Percentiles rank a stretch among this genome's conserved stretches.
These are phyloP conservation scores for Hydropsyche tenuis DNA, from an alignment of 1,140 invertebrate species.

Conservation along the genomic window DNA sequence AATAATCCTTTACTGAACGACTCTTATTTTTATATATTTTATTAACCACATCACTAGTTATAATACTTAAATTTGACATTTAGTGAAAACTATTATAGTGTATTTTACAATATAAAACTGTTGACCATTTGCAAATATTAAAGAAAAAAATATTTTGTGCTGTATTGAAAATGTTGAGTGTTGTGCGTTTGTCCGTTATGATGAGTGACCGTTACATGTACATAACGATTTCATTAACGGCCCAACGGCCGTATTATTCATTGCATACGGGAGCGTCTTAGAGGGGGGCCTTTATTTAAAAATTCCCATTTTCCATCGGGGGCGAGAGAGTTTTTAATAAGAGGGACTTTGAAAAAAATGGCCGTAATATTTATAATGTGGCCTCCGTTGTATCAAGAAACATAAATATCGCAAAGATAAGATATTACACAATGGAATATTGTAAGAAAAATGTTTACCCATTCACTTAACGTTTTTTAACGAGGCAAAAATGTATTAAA, in stretches of 20 bases:
- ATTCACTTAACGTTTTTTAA: slow-evolving; percentile 49
- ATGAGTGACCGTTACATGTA: slow-evolving; percentile 10
- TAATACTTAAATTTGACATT: too few species aligned
- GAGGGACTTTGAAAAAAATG: slow-evolving; percentile 47
- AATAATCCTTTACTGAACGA: too few species aligned
- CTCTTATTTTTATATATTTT: too few species aligned
- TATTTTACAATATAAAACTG: too few species aligned
- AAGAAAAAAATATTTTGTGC: not conserved
- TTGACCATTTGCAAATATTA: too few species aligned
- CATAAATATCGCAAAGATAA: slow-evolving; percentile 50
- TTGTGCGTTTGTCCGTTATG: too few species aligned
- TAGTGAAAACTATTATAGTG: too few species aligned
- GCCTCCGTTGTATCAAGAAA: slow-evolving; percentile 42
- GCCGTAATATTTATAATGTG: slow-evolving; percentile 46
- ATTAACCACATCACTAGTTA: too few species aligned
- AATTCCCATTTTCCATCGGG: slow-evolving; percentile 42
- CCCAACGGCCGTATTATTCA: slow-evolving; percentile 24
- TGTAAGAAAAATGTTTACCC: slow-evolving; percentile 50
- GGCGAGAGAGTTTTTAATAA: slow-evolving; percentile 39
- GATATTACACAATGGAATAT: slow-evolving; percentile 49
- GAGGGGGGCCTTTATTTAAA: slow-evolving; percentile 34
- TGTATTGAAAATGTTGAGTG: too few species aligned
- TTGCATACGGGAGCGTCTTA: slow-evolving; percentile 29
- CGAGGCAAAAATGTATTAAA: slow-evolving; percentile 49
- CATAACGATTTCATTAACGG: slow-evolving; percentile 21